A percentile compares a stretch with the other conserved stretches of the same genome.
Evolutionary conservation across 1,140 invertebrate species (phyloP).

Genomic region (Conus betulinus): DNA sequence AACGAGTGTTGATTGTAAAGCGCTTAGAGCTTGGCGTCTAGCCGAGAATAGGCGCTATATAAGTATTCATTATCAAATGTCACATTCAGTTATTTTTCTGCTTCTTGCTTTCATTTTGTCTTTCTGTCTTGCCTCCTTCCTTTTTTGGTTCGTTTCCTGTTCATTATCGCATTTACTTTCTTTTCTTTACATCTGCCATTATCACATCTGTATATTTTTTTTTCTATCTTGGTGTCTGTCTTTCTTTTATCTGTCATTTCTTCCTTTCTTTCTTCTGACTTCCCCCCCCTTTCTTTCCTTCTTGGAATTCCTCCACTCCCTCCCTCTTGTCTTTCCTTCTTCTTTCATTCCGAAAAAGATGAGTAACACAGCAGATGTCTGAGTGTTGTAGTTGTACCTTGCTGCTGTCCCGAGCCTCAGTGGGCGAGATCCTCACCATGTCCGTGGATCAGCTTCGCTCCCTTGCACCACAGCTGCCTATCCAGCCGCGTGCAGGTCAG

Average conservation of each 20-base stretch:
- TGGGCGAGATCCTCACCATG: conserved; percentile 25
- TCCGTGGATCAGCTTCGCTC: conserved; percentile 19
- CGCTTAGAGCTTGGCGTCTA: too few species aligned
- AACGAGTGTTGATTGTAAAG: too few species aligned
- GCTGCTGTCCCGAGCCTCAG: conserved; percentile 23
- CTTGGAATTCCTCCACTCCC: not conserved
- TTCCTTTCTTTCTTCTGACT: not conserved
- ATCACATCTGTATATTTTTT: too few species aligned
- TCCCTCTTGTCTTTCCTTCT: not conserved
- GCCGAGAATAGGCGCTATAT: too few species aligned
- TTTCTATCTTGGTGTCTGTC: too few species aligned
- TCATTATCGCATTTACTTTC: not conserved
- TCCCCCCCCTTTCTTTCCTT: not conserved
- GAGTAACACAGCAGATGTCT: not conserved
- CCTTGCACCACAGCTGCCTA: conserved; percentile 17
- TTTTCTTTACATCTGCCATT: too few species aligned
- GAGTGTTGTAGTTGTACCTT: conserved; percentile 16
- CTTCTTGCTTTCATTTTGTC: not conserved
- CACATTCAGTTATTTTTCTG: not conserved
- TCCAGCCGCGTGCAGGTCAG: not conserved
- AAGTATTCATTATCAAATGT: too few species aligned
- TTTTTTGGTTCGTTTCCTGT: not conserved
- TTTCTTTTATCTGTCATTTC: too few species aligned
- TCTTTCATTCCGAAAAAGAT: not conserved
- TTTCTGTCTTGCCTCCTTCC: not conserved